These are phyloP conservation scores for Rhagonycha lutea DNA, from an alignment of 2,888 invertebrate species.

Conservation along the genomic window DNA sequence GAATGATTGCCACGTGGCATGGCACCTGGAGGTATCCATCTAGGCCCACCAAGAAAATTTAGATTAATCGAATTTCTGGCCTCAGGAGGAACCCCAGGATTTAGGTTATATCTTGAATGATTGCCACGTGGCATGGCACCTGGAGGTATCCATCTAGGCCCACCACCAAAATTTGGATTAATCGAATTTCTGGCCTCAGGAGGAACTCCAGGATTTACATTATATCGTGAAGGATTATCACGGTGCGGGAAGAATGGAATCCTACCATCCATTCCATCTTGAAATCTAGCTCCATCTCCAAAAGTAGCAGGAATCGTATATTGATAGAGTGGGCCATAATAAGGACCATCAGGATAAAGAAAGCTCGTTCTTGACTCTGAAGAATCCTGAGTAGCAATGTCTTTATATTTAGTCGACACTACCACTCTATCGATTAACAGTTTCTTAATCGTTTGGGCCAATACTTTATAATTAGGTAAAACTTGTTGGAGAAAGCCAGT, in stretches of 20 bases:
- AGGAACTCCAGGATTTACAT: neutral
- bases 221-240: too few species aligned
- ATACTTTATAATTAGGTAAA: constrained; percentile 66
- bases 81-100: constrained; percentile 44
- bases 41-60: constrained; percentile 40
- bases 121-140: too few species aligned
- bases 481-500: constrained; percentile 64
- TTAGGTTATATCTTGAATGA: too few species aligned
- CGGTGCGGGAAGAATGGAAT: constrained; percentile 50
- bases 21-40: constrained; percentile 62
- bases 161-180: constrained; percentile 46
- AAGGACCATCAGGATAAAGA: neutral
- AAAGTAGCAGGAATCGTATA: too few species aligned
- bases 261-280: constrained; percentile 61
- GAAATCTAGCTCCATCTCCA: too few species aligned
- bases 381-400: constrained; percentile 34
- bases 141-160: constrained; percentile 52
- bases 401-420: constrained; percentile 47
- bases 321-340: neutral
- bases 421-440: constrained; percentile 70
- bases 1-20: too few species aligned
- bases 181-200: constrained; percentile 74
- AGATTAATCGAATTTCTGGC: constrained; percentile 71
- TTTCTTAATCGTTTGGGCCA: constrained; percentile 65
- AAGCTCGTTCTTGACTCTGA: neutral